Conservation (phyloP, 2,113 vertebrate genomes). For the Emydocephalus ijimae region DNA sequence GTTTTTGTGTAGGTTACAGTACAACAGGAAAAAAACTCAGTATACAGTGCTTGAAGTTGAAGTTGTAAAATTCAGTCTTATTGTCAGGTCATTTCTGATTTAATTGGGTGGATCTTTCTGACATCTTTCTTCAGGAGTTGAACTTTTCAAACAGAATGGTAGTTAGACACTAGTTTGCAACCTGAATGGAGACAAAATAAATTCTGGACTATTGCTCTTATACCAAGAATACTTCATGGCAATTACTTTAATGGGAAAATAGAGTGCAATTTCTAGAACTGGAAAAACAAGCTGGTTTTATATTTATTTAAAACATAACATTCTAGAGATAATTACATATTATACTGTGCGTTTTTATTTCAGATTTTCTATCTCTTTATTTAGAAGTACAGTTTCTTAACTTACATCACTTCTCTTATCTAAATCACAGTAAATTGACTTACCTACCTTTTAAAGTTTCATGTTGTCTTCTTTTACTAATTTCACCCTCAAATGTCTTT, state of each 20-base stretch:
- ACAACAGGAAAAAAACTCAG: slow-evolving; percentile 14
- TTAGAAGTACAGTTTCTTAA: slow-evolving; percentile 4
- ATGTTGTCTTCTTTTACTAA: neutral
- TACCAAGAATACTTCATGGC: neutral
- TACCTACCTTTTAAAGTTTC: neutral
- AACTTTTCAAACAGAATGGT: slow-evolving; percentile 39
- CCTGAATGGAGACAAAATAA: slow-evolving; percentile 32
- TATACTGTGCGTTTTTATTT: slow-evolving; percentile 39
- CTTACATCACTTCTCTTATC: neutral
- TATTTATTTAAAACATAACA: slow-evolving; percentile 35
- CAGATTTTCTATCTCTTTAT: slow-evolving; percentile 7
- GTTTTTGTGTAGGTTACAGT: slow-evolving; percentile 23
- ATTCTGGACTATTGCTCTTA: neutral
- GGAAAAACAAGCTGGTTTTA: neutral
- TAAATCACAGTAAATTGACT: neutral
- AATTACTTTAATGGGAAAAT: slow-evolving; percentile 1
- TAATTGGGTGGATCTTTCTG: slow-evolving; percentile 51
- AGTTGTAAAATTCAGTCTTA: slow-evolving; percentile 35
- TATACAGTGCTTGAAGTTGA: slow-evolving; percentile 24
- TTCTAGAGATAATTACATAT: slow-evolving; percentile 37
- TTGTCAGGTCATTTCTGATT: slow-evolving; percentile 44
- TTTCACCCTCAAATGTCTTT: neutral
- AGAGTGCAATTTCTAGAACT: neutral
- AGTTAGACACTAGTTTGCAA: slow-evolving; percentile 7
- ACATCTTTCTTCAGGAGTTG: slow-evolving; percentile 23